Base-by-base conservation (phyloP, 2,113 vertebrate genomes). In the Todiramphus chloris region DNA sequence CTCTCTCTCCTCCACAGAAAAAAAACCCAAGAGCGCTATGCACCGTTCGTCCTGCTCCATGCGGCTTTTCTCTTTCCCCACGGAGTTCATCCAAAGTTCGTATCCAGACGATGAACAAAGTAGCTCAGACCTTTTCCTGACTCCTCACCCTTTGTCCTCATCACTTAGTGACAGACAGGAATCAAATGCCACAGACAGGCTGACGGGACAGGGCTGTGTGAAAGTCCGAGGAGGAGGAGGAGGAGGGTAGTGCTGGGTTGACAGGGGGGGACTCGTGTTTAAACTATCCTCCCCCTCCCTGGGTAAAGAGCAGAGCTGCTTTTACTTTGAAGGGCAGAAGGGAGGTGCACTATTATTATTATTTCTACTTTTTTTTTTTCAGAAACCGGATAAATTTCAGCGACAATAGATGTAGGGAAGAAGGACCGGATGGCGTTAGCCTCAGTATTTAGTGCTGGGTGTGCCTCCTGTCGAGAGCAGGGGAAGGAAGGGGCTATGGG, bases 31-130 rank as follows among this genome's bases (percentile, higher is more conserved):
- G 81, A 86, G 92, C 4, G 50, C 43, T 77, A 21, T 68, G 95
- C 82, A 31, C 16, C 5, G 92, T 94, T 93, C 1, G 12, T 95
- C 97, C 97, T 2, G 21, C 86, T 90, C 88, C 96, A 67, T 96
- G 96, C 94, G 16, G 91, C 97, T 97, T 97, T 94, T 92, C 92
- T 94, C 93, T 97, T 94, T 94, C 97, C 96, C 95, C 84, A 76
- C 21, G 75, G 98, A 98, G 99, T 99, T 99, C 99, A 99, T 98
- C 98, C 98, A 99, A 98, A 99, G 99, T 99, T 99, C 98, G 98
- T 98, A 98, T 98, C 98, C 98, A 99, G 97, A 98, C 97, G 98
- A 97, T 97, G 98, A 98, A 98, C 98, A 98, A 98, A 98, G 98
- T 98, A 97, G 98, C 98, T 97, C 97, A 98, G 98, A 98, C 98